Evolutionary conservation across 2,113 vertebrate genomes (phyloP).

Genomic region (Odontesthes bonariensis): DNA sequence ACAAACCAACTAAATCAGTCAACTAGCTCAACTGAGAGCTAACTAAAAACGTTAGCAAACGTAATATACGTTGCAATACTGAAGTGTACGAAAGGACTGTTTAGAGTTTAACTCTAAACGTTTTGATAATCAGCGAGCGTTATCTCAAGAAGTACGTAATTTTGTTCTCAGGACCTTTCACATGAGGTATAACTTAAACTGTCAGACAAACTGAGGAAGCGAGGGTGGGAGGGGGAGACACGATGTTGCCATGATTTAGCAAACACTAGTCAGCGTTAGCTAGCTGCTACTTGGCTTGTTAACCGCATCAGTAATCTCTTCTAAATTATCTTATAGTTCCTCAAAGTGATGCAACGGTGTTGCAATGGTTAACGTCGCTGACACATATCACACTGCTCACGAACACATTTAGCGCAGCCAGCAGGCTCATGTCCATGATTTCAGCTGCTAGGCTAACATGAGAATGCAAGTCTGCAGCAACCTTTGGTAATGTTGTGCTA

Average conservation of each 20-base stretch:
- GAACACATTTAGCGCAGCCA: constrained; percentile 12
- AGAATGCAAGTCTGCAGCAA: constrained; percentile 47
- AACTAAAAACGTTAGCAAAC: too few species aligned
- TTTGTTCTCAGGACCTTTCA: background rate
- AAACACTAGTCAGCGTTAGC: constrained; percentile 57
- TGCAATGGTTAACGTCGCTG: background rate
- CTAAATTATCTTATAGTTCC: accelerated
- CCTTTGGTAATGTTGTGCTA: constrained; percentile 11
- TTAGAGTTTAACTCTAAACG: background rate
- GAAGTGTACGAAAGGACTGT: too few species aligned
- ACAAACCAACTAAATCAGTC: too few species aligned
- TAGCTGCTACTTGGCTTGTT: background rate
- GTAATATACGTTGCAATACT: too few species aligned
- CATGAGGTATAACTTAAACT: background rate
- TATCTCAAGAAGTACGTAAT: background rate
- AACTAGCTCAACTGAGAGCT: too few species aligned
- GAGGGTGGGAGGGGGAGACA: constrained; percentile 49
- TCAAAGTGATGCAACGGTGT: background rate
- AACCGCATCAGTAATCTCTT: background rate
- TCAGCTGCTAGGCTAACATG: constrained; percentile 68
- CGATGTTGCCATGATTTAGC: constrained; percentile 72
- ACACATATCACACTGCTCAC: background rate
- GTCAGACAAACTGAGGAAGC: background rate
- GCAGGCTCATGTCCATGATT: constrained; percentile 19
- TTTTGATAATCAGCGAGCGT: too few species aligned